Percentiles rank a stretch among this genome's conserved stretches.
These are phyloP conservation scores for Euzophera pinguis DNA, from an alignment of 2,888 invertebrate species.

Conservation along the genomic window DNA sequence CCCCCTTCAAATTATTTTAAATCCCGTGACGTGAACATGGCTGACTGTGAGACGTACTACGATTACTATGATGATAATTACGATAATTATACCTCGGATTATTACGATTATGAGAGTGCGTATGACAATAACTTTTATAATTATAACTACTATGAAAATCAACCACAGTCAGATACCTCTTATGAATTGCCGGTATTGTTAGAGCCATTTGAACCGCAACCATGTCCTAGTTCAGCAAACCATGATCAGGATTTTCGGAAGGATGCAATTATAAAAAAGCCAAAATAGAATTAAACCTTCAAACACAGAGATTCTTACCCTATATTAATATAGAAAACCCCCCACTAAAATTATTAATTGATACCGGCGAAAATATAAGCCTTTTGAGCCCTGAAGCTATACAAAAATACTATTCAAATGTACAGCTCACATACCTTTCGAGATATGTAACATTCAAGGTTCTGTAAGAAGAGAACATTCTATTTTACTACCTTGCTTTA, in stretches of 20 bases:
- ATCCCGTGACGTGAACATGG: conserved; percentile 8
- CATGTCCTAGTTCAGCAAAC: not conserved
- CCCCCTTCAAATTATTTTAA: conserved; percentile 8
- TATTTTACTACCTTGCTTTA: conserved; percentile 25
- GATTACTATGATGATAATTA: not conserved
- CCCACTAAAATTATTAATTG: not conserved
- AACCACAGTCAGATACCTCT: not conserved
- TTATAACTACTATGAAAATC: not conserved
- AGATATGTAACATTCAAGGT: conserved; percentile 22
- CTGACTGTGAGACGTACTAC: not conserved
- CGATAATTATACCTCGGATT: not conserved
- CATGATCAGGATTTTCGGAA: conserved; percentile 6
- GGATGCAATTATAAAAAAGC: not conserved
- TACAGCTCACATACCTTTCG: not conserved
- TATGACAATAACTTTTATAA: not conserved
- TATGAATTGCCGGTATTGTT: not conserved
- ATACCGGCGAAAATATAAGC: not conserved
- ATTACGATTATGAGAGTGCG: not conserved
- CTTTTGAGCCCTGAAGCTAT: not conserved
- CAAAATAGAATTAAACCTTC: conserved; percentile 7
- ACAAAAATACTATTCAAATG: not conserved
- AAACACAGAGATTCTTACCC: not conserved
- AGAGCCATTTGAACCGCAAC: not conserved
- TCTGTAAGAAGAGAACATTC: conserved; percentile 26
- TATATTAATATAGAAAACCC: not conserved